Evolutionary conservation across 2,888 invertebrate genomes (phyloP).

Genomic region (Spialia ferax): DNA sequence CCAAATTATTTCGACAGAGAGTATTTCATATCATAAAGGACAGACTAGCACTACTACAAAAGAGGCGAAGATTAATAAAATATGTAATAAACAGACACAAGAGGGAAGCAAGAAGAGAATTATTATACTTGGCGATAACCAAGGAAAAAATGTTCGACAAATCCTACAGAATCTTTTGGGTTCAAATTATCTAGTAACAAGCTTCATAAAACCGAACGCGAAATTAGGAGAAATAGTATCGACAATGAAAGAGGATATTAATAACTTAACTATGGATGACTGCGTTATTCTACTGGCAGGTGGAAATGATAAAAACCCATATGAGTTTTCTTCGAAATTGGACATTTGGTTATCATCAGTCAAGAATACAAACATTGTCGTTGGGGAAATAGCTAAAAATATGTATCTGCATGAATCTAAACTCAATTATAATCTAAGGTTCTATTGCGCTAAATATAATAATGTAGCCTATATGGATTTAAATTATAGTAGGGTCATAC

Average conservation of each 20-base stretch:
- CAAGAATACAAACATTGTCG: constrained; percentile 9
- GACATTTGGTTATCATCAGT: constrained; percentile 9
- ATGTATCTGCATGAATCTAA: constrained; percentile 14
- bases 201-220: constrained; percentile 11
- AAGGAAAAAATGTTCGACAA: constrained; percentile 7
- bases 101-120: not conserved
- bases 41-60: too few species aligned
- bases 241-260: constrained; percentile 6
- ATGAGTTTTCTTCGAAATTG: constrained; percentile 4
- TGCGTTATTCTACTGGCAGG: constrained; percentile 12
- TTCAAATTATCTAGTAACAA: constrained; percentile 2
- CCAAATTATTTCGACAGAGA: too few species aligned
- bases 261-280: constrained; percentile 4
- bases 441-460: constrained; percentile 1
- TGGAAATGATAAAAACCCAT: constrained; percentile 4
- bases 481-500: constrained; percentile 2
- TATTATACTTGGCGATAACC: constrained; percentile 5
- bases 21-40: too few species aligned
- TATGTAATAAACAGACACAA: too few species aligned
- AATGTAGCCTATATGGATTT: constrained; percentile 6
- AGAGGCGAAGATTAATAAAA: too few species aligned
- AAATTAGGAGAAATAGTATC: not conserved
- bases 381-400: constrained; percentile 13
- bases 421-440: constrained; percentile 15
- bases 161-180: not conserved